Percentiles rank a stretch among this genome's conserved stretches.
Conservation (phyloP, 37 sponge, comb jelly and placozoan species). For the Dysidea cf. avara region DNA sequence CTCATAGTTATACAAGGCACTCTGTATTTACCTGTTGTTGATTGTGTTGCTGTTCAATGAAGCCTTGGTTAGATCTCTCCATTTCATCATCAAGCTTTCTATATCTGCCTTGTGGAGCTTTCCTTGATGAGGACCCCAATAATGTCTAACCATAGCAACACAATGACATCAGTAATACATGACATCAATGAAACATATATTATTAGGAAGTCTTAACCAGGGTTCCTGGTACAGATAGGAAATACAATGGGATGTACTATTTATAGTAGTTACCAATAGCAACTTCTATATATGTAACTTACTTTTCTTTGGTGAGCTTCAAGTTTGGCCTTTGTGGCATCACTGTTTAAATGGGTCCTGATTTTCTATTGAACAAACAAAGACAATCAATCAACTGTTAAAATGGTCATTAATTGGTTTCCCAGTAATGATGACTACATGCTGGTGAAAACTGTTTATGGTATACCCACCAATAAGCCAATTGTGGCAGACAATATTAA, state of each 20-base stretch:
- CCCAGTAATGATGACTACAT: too few species aligned
- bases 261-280: too few species aligned
- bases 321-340: slow-evolving; percentile 36
- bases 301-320: slow-evolving; percentile 66
- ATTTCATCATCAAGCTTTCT: slow-evolving; percentile 77
- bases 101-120: slow-evolving; percentile 59
- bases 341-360: slow-evolving; percentile 55
- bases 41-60: slow-evolving; percentile 68
- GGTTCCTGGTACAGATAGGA: neutral
- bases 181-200: neutral
- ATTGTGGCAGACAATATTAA: too few species aligned
- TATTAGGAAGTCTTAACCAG: slow-evolving; percentile 1
- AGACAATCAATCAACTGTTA: too few species aligned
- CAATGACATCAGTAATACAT: slow-evolving; percentile 4
- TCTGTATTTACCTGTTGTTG: slow-evolving; percentile 76
- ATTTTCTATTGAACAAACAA: slow-evolving; percentile 50
- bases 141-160: slow-evolving; percentile 23
- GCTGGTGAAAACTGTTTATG: too few species aligned
- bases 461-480: too few species aligned
- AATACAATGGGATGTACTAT: neutral
- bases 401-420: too few species aligned
- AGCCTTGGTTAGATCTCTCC: slow-evolving; percentile 84
- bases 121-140: slow-evolving; percentile 33
- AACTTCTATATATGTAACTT: neutral
- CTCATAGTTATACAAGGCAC: neutral